Evolutionary conservation across 2,797 vertebrate species (phyloP), one percentile per base, ranked within the genome.

Genomic region (Nannoperca australis): DNA sequence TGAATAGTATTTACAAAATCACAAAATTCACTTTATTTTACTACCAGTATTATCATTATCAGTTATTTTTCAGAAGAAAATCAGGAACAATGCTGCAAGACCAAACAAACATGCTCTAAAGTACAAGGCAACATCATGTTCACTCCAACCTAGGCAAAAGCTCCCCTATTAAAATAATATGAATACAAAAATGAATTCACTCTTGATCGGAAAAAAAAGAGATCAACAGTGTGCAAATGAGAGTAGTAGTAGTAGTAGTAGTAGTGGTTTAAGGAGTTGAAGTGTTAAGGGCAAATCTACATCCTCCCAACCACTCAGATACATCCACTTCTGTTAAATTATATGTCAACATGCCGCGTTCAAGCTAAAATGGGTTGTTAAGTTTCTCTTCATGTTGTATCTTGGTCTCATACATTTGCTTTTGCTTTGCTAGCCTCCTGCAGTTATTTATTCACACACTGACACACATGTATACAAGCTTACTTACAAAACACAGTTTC

Each of bases 401-500:
- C 42, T 3, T 18, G 24, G 60, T 67, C 6, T 75, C 60, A 56
- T 49, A 45, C 14, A 2, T 83, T 81, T 81, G 27, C 45, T 66
- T 74, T 81, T 53, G 40, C 22, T 59, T 68, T 9, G 1, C 50
- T 40, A 13, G 38, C 58, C 51, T 81, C 60, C 47, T 73, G 17
- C 65, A 51, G 49, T 63, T 76, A 87, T 72, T 65, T 72, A 55
- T 58, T 69, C 54, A 68, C 34, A 49, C 49, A 44, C 15, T 47
- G 3, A 69, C 7, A 78, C 47, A 18, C 50, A 54, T 38, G 50
- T 40, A 65, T 50, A 59, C 60, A 70, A 51, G 53, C 65, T 67
- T 32, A 73, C 27, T 10, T 24, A 83, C 70, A 78, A 78, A 85
- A 65, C 22, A 72, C 49, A 64, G 50, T 81, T 68, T 65, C 38